Conservation (phyloP, 1,140 invertebrate species). For the Aporrectodea caliginosa region DNA sequence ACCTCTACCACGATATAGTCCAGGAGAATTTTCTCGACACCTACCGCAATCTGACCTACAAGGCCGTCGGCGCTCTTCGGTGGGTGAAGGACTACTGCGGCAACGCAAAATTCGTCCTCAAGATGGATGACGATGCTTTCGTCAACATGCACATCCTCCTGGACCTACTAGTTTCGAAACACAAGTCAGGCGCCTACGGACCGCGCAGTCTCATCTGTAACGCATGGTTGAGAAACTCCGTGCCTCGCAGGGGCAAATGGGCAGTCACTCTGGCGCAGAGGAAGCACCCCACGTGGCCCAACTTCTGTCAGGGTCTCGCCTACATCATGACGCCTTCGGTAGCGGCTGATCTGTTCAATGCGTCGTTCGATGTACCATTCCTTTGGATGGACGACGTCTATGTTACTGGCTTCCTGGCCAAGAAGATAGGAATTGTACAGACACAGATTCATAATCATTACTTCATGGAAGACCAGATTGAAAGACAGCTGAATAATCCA, state of each 20-base stretch:
- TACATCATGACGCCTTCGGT: constrained; percentile 37
- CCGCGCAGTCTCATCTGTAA: constrained; percentile 48
- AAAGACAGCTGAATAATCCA: too few relatives aligned
- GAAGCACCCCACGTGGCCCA: constrained; percentile 49
- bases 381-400: constrained; percentile 61
- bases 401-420: constrained; percentile 56
- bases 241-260: constrained; percentile 58
- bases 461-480: too few relatives aligned
- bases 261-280: constrained; percentile 50
- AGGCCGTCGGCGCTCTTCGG: constrained; percentile 74
- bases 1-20: constrained; percentile 41
- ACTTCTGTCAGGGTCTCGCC: constrained; percentile 42
- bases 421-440: constrained; percentile 35
- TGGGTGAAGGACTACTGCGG: constrained; percentile 69
- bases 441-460: too few relatives aligned
- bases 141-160: constrained; percentile 64
- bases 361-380: constrained; percentile 47
- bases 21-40: constrained; percentile 43
- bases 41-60: constrained; percentile 43
- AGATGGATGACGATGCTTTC: constrained; percentile 85
- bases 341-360: constrained; percentile 40
- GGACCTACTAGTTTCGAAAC: constrained; percentile 34
- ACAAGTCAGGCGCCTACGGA: constrained; percentile 31
- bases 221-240: constrained; percentile 41
- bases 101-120: constrained; percentile 70